A percentile compares a stretch with the other conserved stretches of the same genome.
Conservation (phyloP, 2,797 vertebrate genomes). For the Lepus townsendii region DNA sequence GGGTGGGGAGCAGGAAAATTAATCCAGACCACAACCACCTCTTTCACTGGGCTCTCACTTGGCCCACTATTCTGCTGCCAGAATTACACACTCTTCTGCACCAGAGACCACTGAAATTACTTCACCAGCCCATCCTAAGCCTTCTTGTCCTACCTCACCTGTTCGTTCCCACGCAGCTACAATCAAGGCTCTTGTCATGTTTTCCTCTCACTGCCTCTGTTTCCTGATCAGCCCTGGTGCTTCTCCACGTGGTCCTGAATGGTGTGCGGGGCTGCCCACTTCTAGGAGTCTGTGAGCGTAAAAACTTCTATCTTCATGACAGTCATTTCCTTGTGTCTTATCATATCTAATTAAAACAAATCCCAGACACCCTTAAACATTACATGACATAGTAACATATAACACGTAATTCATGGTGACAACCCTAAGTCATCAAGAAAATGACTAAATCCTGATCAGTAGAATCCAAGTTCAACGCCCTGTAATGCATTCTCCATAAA, state of each 20-base stretch:
- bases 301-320: neutral
- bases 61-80: neutral
- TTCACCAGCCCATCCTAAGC: neutral
- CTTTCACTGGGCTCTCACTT: neutral
- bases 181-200: neutral
- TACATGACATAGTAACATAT: neutral
- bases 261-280: neutral
- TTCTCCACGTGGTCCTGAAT: neutral
- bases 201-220: neutral
- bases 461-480: neutral
- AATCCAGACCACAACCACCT: neutral
- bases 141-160: neutral
- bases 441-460: neutral
- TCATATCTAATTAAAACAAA: neutral
- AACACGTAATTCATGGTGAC: slow-evolving; percentile 11
- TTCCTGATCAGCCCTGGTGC: neutral
- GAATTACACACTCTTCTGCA: neutral
- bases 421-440: neutral
- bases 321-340: neutral
- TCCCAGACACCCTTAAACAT: neutral
- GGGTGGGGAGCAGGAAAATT: neutral
- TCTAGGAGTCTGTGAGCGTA: neutral
- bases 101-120: neutral
- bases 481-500: neutral
- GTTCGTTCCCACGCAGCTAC: neutral